Evolutionary conservation across 2,797 vertebrate species (phyloP), one percentile per base, ranked within the genome.

Genomic region (Sebastes oblongus): DNA sequence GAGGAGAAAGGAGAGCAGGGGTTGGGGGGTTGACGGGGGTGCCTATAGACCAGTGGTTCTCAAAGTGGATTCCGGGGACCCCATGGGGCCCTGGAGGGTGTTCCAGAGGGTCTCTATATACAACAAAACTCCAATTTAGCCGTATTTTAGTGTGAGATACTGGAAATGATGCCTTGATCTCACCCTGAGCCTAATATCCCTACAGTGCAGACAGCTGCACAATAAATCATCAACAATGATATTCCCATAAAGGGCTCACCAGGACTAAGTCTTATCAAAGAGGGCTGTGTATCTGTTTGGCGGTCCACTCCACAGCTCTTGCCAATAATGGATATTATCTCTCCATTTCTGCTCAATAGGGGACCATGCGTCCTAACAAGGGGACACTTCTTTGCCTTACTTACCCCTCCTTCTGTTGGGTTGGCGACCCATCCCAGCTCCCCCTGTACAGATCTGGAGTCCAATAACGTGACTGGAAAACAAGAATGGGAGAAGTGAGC

Each of bases 361-460:
- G 69, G 60, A 81, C 72, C 86, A 66, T 87, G 81, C 78, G 42
- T 87, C 82, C 73, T 66, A 89, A 91, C 88, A 89, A 91, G 89
- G 87, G 80, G 78, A 82, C 82, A 82, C 75, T 85, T 93, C 83
- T 91, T 87, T 88, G 59, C 78, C n/a, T 59, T 78, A 97, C 98
- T 97, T 95, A 98, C 97, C 97, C 98, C 98, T 97, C 97, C 97
- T 97, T 98, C 98, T 90, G 97, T 94, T 30, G 98, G 98, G 85
- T 95, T 98, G 25, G 97, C 97, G 93, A 98, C 97, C 98, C 98
- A 98, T 89, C 97, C 97, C 88, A 98, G 96, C 71, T 98, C 97
- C 89, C 97, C 97, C 93, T 98, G 97, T 69, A 98, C 98, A 3
- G 98, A 96, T 94, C 97, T 96, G 95, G 98, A 98, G 95, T 98